Conservation (phyloP, 2,797 vertebrate genomes). For the Oreonectes daqikongensis region DNA sequence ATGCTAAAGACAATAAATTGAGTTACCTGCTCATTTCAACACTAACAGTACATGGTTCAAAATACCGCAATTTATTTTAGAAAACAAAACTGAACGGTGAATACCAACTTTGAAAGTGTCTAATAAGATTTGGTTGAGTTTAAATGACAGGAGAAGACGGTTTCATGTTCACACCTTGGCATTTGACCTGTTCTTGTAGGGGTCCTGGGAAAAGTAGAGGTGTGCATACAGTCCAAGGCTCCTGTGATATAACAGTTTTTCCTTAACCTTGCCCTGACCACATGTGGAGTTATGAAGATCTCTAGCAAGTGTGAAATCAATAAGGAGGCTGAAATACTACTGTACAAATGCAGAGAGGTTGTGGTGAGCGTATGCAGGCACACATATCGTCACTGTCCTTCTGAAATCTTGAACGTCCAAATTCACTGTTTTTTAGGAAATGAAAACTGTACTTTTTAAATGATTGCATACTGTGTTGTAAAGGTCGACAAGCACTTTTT, state of each 20-base stretch:
- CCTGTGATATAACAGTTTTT: conserved; percentile 67
- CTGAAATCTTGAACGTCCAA: too few relatives aligned
- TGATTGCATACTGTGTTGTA: too few relatives aligned
- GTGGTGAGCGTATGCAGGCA: not conserved
- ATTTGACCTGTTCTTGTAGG: conserved; percentile 26
- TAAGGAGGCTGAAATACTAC: conserved; percentile 69
- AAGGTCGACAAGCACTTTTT: too few relatives aligned
- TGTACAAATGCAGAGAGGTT: conserved; percentile 68
- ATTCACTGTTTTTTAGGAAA: too few relatives aligned
- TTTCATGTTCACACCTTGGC: conserved; percentile 30
- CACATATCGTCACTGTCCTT: too few relatives aligned
- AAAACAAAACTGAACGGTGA: not conserved
- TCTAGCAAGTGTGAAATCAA: conserved; percentile 75
- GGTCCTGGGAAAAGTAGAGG: conserved; percentile 31
- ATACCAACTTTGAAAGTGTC: not conserved
- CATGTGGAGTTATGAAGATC: conserved; percentile 78
- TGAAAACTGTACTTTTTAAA: too few relatives aligned
- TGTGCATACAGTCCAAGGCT: conserved; percentile 19
- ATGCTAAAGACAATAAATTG: not conserved
- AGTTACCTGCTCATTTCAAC: conserved; percentile 19
- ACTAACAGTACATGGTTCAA: conserved; percentile 12
- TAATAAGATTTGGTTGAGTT: conserved; percentile 11
- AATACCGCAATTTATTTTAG: conserved; percentile 9
- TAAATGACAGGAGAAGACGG: conserved; percentile 4
- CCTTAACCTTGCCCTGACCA: conserved; percentile 71